Base-by-base conservation (phyloP, 2,113 vertebrate species). In the Centropus unirufus region DNA sequence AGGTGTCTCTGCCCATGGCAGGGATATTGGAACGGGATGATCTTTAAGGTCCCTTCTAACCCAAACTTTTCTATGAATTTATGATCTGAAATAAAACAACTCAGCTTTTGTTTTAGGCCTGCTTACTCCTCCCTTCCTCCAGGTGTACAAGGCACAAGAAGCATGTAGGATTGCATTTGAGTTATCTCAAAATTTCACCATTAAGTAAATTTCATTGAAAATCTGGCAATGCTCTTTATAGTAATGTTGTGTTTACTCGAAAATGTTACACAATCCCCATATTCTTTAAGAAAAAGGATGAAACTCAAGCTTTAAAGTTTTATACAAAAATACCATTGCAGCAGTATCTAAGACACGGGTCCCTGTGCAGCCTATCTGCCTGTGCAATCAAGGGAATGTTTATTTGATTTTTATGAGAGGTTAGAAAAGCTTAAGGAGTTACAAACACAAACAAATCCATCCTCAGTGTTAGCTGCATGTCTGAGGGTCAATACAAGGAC, bases 401-500 rank as follows among this genome's bases (percentile, higher is more conserved):
- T 19, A n/a, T 77, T 61, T 64, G 30, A 63, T 61, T 89, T 92
- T 70, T 84, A 22, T 81, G 47, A 81, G 47, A 74, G 15, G 34
- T 30, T 76, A 63, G 55, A 67, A 90, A 69, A 93, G 54, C 67
- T 73, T 52, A 72, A 79, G 46, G 81, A 94, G 27, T 49, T 67
- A 61, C 47, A 83, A 54, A 82, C 2, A 8, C 19, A 89, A 63
- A 73, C 30, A 44, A 44, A 74, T 21, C 68, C 44, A n/a, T 76
- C 83, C 64, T 32, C 72, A 39, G 57, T 27, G 13, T 69, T 64
- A 89, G 78, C 77, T 82, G 47, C 44, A 54, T 88, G 52, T 90
- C 76, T 79, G 83, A 68, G 32, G 78, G 75, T 91, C 94, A 88
- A 67, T 55, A 54, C 70, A 86, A 94, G 79, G 93, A 86, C 61